Base-by-base conservation (phyloP, 2,888 invertebrate genomes). In the Brachylomia viminalis region DNA sequence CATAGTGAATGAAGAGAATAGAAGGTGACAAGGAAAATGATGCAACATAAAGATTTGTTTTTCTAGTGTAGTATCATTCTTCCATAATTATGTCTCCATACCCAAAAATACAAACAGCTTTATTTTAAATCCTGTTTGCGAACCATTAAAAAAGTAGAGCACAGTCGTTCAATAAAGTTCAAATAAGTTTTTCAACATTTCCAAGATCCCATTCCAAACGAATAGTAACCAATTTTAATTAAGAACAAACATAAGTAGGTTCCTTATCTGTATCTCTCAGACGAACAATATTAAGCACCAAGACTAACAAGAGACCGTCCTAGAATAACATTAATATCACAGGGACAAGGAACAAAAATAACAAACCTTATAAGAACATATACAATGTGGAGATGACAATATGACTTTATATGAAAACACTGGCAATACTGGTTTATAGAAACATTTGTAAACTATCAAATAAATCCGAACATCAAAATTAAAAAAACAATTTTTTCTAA, bases 261-360 rank as follows among this genome's bases (percentile, higher is more conserved):
- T 5, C 7, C 10, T 23, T 5, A n/a, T 20, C 1, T 54, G 5
- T 6, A 38, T 38, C 27, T 17, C 15, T 15, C 20, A 45, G 3
- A 45, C 20, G 45, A 75, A 76, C 5, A 76, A 17, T 52, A 68
- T 23, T 38, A 68, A 72, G 23, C 7, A 11, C 1, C 17, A 42
- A 42, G 45, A n/a, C 15, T 17, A 47, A 64, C 27, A 71, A 30
- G 7, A 47, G n/a, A 49, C 30, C n/a, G n/a, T n/a, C n/a, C 38
- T 49, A 77, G 0, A 77, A 20, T 27, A 75, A 56, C 27, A 33
- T 11, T 38, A 45, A 54, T 62, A 59, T 15, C 23, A 75, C 17
- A 17, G 10, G 17, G n/a, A 10, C n/a, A 52, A 33, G 52, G 23
- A 47, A n/a, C 27, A 7, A n/a, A 38, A 11, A 27, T 65, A 54